These are phyloP conservation scores for Cervus canadensis DNA, from an alignment of 2,113 vertebrate genomes.

Conservation along the genomic window DNA sequence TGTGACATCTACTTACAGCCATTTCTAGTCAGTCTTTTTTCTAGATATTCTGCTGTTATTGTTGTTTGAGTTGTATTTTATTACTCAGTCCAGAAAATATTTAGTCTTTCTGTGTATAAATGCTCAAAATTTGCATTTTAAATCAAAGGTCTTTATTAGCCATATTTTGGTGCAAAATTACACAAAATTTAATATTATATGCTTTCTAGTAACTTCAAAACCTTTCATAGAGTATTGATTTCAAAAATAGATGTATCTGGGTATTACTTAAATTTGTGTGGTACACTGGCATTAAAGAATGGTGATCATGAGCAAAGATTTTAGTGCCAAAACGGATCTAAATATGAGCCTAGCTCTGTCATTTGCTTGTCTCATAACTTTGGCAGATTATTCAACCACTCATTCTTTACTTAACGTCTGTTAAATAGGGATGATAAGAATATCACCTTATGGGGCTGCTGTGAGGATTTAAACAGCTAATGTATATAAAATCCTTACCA, in stretches of 20 bases:
- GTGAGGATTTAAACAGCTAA: not conserved
- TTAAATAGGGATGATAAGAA: not conserved
- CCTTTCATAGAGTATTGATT: not conserved
- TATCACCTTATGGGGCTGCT: not conserved
- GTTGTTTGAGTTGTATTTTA: not conserved
- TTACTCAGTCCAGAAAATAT: not conserved
- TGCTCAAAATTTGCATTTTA: not conserved
- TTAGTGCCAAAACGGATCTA: not conserved
- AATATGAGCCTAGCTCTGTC: not conserved
- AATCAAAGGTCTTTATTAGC: not conserved
- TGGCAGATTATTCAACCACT: not conserved
- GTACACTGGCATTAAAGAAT: not conserved
- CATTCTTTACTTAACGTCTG: not conserved
- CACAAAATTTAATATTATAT: not conserved
- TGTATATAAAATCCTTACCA: not conserved
- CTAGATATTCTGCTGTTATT: not conserved
- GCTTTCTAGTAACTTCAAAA: not conserved
- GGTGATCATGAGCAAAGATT: not conserved
- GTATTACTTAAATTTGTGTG: not conserved
- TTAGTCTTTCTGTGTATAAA: not conserved
- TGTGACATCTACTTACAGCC: not conserved
- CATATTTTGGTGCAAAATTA: not conserved
- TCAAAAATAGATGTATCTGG: not conserved
- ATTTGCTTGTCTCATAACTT: not conserved
- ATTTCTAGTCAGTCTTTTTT: not conserved